Evolutionary conservation across 2,797 vertebrate genomes (phyloP).

Genomic region (Vultur gryphus): DNA sequence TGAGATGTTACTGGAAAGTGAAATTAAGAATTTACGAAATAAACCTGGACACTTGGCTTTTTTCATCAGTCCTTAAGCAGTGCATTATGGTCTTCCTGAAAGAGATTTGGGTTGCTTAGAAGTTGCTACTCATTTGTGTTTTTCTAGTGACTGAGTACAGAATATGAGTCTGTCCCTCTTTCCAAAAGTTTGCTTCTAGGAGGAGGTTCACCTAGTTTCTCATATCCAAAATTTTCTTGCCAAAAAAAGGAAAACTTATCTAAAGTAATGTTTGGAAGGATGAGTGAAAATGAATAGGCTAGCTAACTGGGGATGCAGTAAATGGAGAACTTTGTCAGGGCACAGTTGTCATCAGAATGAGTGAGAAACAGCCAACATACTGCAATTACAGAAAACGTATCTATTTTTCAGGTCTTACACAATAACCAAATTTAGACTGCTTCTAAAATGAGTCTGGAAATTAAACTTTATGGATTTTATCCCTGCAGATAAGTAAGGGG

Average conservation of each 20-base stretch:
- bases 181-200: not conserved
- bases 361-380: not conserved
- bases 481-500: not conserved
- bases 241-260: not conserved
- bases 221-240: not conserved
- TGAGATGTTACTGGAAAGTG: not conserved
- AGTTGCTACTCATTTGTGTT: not conserved
- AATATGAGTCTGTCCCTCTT: not conserved
- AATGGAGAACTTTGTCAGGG: not conserved
- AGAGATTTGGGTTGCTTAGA: not conserved
- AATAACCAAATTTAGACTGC: not conserved
- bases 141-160: not conserved
- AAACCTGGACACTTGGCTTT: not conserved
- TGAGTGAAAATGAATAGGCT: not conserved
- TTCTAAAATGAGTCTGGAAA: not conserved
- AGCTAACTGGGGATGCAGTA: not conserved
- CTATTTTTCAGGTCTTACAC: not conserved
- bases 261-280: not conserved
- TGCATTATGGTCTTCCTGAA: not conserved
- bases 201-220: not conserved
- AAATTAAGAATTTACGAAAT: not conserved
- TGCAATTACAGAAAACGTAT: not conserved
- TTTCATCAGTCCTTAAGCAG: not conserved
- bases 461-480: not conserved
- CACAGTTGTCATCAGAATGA: not conserved